A percentile compares a stretch with the other conserved stretches of the same genome.
Evolutionary conservation across 1,140 invertebrate species (phyloP).

Genomic region (Pogonus chalceus): DNA sequence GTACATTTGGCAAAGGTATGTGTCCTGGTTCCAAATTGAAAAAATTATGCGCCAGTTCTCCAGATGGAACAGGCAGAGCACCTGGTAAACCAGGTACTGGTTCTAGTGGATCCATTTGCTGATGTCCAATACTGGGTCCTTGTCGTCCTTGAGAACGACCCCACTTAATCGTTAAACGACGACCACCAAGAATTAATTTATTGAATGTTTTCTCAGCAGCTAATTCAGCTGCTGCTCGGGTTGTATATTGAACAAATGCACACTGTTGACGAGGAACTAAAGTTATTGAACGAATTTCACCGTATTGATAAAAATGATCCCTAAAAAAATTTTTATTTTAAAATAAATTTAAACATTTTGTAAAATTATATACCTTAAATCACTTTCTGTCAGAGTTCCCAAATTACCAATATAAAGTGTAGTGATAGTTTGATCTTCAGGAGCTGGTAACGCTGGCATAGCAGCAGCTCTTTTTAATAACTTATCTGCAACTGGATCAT

Average conservation of each 20-base stretch:
- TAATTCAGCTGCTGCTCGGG: conserved; percentile 75
- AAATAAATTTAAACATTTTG: conserved; percentile 3
- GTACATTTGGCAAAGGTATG: conserved; percentile 38
- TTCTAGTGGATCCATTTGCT: conserved; percentile 47
- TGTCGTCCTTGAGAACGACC: conserved; percentile 69
- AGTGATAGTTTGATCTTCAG: conserved; percentile 92
- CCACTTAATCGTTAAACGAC: conserved; percentile 93
- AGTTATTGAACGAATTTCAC: conserved; percentile 92
- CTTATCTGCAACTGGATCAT: conserved; percentile 98
- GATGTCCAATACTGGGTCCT: conserved; percentile 27
- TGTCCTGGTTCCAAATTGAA: conserved; percentile 61
- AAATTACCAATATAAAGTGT: conserved; percentile 94
- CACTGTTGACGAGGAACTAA: conserved; percentile 90
- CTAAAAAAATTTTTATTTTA: conserved; percentile 33
- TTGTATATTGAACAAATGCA: conserved; percentile 96
- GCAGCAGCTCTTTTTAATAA: conserved; percentile 85
- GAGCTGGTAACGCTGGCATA: conserved; percentile 89
- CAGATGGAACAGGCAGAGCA: conserved; percentile 65
- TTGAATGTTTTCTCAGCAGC: conserved; percentile 96
- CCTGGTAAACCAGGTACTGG: conserved; percentile 80
- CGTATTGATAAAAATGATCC: conserved; percentile 96
- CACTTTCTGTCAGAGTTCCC: conserved; percentile 83
- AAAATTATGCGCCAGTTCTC: conserved; percentile 68
- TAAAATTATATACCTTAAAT: conserved; percentile 51
- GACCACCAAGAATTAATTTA: conserved; percentile 79